Evolutionary conservation across 2,888 invertebrate genomes (phyloP), one percentile per base, ranked within the genome.

Genomic region (Choristoneura rosaceana): DNA sequence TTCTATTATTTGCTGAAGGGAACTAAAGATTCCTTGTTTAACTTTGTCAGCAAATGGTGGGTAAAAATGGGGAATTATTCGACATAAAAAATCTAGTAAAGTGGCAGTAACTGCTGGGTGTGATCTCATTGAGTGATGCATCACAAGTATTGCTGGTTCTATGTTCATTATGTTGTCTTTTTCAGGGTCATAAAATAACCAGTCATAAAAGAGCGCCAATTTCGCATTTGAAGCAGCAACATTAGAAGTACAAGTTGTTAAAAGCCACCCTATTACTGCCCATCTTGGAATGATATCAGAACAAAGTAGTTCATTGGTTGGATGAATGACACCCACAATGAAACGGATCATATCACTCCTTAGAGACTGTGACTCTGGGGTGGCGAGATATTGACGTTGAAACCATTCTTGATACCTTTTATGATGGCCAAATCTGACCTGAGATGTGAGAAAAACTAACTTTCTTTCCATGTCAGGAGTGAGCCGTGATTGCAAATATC

Each of bases 131-230:
- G 98, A 98, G 93, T 98, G 97, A 89, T 97, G 97, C 98, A 98
- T 98, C 34, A 98, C 98, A 78, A 98, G 95, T 81, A 98, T 98
- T 12, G 98, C 98, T 33, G 98, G 98, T 92, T 98, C 98, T 80
- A 98, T 98, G 89, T 98, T 98, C 98, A 98, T 98, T 76, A 98
- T 98, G 87, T 98, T 98, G 89, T 98, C 98, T 86, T 97, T 97
- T 79, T 97, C 97, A 25, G 97, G 96, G 81, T 98, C 98, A 90
- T 97, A 99, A 84, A 98, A 97, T 59, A 98, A 91, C 98, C 98
- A 99, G 89, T 99, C 99, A 89, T 98, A 98, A 90, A 99, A 98
- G 63, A 99, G 94, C 15, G 98, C 98, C 71, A 98, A 91, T 91
- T 98, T 99, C 61, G 98, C 98, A 94, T 98, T 98, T 66, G 98